A percentile compares a stretch with the other conserved stretches of the same genome.
These are phyloP conservation scores for Amazona vittata DNA, from an alignment of 2,113 vertebrate genomes.

Conservation along the genomic window DNA sequence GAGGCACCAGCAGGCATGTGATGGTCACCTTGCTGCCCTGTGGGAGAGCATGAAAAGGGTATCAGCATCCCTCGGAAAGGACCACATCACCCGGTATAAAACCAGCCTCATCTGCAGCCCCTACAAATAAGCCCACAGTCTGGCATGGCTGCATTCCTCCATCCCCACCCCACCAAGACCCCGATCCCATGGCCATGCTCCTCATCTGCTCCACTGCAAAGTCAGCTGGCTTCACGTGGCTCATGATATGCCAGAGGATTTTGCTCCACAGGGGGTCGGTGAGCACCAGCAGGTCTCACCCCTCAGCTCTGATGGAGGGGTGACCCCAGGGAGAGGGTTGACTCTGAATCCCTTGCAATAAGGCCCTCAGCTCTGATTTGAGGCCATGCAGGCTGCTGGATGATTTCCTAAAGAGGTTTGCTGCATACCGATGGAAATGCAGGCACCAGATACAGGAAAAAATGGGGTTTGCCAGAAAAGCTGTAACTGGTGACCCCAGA, in stretches of 20 bases:
- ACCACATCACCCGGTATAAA: accelerated
- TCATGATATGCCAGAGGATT: accelerated
- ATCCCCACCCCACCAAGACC: not conserved
- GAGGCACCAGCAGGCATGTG: not conserved
- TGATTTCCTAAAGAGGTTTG: not conserved
- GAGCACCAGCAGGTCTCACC: not conserved
- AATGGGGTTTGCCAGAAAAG: not conserved
- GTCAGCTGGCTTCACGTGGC: not conserved
- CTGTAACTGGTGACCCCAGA: no score
- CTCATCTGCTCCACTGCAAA: not conserved
- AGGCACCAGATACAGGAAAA: not conserved
- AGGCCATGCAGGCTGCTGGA: not conserved
- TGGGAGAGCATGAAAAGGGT: not conserved
- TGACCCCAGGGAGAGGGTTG: not conserved
- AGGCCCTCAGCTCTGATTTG: not conserved
- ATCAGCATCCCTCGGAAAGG: not conserved
- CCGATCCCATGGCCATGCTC: accelerated
- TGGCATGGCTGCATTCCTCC: accelerated
- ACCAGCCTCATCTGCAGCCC: not conserved
- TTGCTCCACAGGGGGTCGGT: accelerated
- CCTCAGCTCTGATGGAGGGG: accelerated
- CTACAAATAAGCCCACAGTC: not conserved
- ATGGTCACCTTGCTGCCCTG: not conserved
- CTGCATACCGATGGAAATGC: accelerated
- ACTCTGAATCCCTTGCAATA: not conserved